Evolutionary conservation across 2,888 invertebrate species (phyloP), one percentile per base, ranked within the genome.

Genomic region (Drosophila ezoana): DNA sequence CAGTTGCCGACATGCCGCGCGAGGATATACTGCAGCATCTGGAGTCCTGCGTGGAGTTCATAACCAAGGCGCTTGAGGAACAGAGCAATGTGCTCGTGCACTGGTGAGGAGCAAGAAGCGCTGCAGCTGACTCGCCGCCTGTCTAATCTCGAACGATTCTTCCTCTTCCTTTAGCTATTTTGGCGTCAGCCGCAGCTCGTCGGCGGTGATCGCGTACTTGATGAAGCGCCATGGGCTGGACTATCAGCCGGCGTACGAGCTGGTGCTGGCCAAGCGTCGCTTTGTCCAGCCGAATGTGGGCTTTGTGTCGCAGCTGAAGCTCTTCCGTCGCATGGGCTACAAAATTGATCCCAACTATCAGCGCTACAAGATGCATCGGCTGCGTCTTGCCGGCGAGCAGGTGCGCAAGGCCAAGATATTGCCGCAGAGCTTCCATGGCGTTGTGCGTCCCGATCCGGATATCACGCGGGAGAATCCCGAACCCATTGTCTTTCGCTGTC

Each of bases 111-210:
- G 23, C 28, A 0, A 8, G 28, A 2, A 8, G 6, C 8, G 28
- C 28, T 28, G 28, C 28, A 2, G 8, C 28, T 8, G 2, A 28
- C 28, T 28, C 28, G 28, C 5, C 2, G 2, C 23, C 8, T 28
- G 28, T 28, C 28, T 28, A 28, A 28, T 28, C 23, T 28, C 23
- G 8, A 28, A 8, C 23, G 8, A 8, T 2, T 28, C 28, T 28
- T 10, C 3, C 3, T 4, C 5, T 28, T 9, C n/a, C 4, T 8
- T 28, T 18, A 96, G 96, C 92, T 97, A 97, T 91, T 98, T 96
- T 86, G 98, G 98, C 13, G 96, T 98, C 3, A 98, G 98, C 0
- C 94, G 98, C 57, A 98, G 98, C 90, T 96, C 97, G 0, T 95
- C 98, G 0, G 93, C 98, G 3, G 96, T 98, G 0, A 95, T 97